Percentiles rank a stretch among this genome's conserved stretches.
Evolutionary conservation across 2,797 vertebrate species (phyloP).

Genomic region (Anguilla marmorata): DNA sequence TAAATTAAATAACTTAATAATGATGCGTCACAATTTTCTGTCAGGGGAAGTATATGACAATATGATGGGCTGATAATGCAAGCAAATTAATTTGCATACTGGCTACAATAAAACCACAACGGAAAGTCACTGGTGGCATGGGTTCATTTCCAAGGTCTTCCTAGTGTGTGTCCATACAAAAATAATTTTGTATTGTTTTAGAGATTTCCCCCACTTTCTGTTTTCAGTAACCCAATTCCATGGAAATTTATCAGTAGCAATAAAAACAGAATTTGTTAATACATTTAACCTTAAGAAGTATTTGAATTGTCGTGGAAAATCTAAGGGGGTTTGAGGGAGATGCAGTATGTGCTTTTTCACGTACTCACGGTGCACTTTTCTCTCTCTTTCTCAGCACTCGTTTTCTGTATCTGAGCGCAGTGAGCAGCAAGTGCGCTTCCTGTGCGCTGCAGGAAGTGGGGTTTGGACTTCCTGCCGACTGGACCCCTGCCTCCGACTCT

Average conservation of each 20-base stretch:
- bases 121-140: background rate
- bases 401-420: constrained; percentile 72
- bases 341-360: background rate
- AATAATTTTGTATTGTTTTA: too few species aligned
- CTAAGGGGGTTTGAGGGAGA: background rate
- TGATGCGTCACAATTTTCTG: background rate
- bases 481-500: constrained; percentile 72
- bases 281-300: background rate
- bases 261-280: too few species aligned
- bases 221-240: background rate
- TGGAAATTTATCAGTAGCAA: too few species aligned
- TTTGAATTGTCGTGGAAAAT: background rate
- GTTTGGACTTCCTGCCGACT: constrained; percentile 76
- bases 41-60: background rate
- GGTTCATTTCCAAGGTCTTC: too few species aligned
- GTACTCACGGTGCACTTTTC: background rate
- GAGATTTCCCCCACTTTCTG: background rate
- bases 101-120: background rate
- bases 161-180: too few species aligned
- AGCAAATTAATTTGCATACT: background rate
- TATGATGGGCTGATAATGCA: background rate
- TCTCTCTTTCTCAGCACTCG: constrained; percentile 61
- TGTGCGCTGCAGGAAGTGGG: constrained; percentile 73
- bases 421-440: constrained; percentile 79
- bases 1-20: background rate